Evolutionary conservation across 2,797 vertebrate genomes (phyloP), one percentile per base, ranked within the genome.

Genomic region (Myotis myotis): DNA sequence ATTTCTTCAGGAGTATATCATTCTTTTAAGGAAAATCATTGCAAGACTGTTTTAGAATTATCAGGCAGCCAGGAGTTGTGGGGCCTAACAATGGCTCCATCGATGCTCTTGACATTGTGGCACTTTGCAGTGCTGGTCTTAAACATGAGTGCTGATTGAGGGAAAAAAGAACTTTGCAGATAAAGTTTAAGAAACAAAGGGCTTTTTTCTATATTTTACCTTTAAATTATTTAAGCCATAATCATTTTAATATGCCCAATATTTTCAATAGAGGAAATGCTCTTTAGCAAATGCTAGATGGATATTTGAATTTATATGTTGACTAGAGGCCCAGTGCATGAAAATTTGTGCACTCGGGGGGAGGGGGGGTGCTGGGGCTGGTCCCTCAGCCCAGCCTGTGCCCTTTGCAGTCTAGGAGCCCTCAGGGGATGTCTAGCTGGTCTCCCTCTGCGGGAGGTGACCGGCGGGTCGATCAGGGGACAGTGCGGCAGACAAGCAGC

Each of bases 1-100:
- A 62, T 70, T 49, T 94, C 74, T 96, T 97, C 71, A 79, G 33
- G 47, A 97, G 41, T 89, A 80, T 12, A 70, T 95, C 22, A 74
- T 70, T 96, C 57, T 95, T 91, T 5, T 93, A 53, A 97, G 51
- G 70, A 95, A 91, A 97, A 78, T 91, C 92, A 96, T 94, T 95
- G 96, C 17, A 86, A 64, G 68, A 72, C 68, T 94, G 8, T 92
- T 95, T 93, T 94, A 87, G 87, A 94, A 94, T 90, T 94, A 91
- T 87, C 75, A 93, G 41, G 49, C 47, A 86, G 3, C 23, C 38
- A 76, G 78, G 83, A 94, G 51, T 74, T 93, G 36, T 47, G 62
- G 79, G 49, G 28, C 16, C 89, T 60, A 49, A 96, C 3, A 12
- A 84, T 68, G 36, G 13, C 19, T 89, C 20, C 57, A 75, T 88